Percentiles rank a stretch among this genome's conserved stretches.
These are phyloP conservation scores for Nyctalus aviator DNA, from an alignment of 2,797 vertebrate genomes.

Conservation along the genomic window DNA sequence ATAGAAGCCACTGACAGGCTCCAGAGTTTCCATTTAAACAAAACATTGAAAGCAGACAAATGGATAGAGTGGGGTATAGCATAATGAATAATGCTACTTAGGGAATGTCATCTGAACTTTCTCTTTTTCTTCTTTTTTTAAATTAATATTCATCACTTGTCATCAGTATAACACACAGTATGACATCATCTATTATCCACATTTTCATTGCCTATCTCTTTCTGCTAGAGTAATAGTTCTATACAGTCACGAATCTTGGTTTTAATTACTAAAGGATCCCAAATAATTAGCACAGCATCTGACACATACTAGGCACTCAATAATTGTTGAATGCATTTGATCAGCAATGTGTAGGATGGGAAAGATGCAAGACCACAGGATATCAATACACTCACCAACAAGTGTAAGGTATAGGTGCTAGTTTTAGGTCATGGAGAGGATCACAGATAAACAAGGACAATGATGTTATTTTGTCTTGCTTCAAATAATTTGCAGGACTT, in stretches of 20 bases:
- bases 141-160: not conserved
- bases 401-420: not conserved
- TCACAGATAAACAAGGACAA: not conserved
- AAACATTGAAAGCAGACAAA: not conserved
- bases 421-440: not conserved
- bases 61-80: not conserved
- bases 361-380: not conserved
- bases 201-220: not conserved
- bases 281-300: not conserved
- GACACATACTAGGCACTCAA: not conserved
- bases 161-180: not conserved
- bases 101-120: not conserved
- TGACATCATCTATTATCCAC: not conserved
- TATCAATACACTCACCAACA: not conserved
- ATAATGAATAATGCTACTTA: not conserved
- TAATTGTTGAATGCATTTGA: not conserved
- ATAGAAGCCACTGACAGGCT: not conserved
- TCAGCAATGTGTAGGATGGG: not conserved
- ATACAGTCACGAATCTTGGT: not conserved
- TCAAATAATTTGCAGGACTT: not conserved
- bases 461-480: not conserved
- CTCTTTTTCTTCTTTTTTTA: not conserved
- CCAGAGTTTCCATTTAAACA: not conserved
- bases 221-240: not conserved
- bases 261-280: not conserved